These are phyloP conservation scores for Lamellibrachia luymesi DNA, from an alignment of 1,140 invertebrate species.

Conservation along the genomic window DNA sequence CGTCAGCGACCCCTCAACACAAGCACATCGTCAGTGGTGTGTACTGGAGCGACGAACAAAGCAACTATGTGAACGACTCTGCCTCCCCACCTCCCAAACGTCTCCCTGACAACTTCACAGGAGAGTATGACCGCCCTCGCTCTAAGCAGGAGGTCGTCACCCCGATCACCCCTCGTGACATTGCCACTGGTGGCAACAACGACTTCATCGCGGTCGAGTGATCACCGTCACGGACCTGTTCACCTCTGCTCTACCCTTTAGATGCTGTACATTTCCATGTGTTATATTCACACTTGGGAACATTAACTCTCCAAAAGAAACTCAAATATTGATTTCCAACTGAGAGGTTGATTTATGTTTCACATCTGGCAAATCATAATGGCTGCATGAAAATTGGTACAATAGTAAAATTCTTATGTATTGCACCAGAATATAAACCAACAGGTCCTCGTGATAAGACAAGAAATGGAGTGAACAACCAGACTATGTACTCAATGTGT, in stretches of 20 bases:
- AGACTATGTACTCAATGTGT: not conserved
- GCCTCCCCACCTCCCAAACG: too few relatives aligned
- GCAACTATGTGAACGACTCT: too few relatives aligned
- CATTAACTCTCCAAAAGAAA: not conserved
- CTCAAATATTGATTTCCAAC: not conserved
- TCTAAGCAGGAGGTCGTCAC: not conserved
- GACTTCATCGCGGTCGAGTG: not conserved
- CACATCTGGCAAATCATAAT: not conserved
- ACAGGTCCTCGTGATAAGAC: not conserved
- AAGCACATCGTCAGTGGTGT: not conserved
- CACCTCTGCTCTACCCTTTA: not conserved
- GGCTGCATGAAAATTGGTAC: not conserved
- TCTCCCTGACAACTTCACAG: not conserved
- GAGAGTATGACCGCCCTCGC: not conserved
- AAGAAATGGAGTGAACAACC: not conserved
- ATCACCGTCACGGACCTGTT: not conserved
- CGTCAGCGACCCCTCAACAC: not conserved
- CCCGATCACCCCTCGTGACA: not conserved
- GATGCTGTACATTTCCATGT: not conserved
- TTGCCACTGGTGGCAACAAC: not conserved
- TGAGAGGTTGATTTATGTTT: not conserved
- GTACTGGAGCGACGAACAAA: not conserved
- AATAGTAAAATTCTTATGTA: too few relatives aligned
- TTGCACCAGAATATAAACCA: not conserved
- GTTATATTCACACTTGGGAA: not conserved